Percentiles rank a stretch among this genome's conserved stretches.
Conservation (phyloP, 2,888 invertebrate species). For the Drosophila mayaguana region DNA sequence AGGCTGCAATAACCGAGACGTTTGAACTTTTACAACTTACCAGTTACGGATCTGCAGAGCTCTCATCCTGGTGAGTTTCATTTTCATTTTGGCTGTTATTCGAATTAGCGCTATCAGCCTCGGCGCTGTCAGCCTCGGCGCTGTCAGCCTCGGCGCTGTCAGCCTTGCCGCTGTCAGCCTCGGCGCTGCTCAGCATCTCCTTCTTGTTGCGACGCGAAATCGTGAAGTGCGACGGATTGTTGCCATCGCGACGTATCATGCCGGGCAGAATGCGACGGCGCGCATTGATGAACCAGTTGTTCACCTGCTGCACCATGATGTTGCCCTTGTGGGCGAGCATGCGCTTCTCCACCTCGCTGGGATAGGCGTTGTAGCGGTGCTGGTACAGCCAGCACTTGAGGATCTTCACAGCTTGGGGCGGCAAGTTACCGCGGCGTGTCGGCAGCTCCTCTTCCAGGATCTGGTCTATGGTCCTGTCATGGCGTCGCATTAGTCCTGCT, state of each 20-base stretch:
- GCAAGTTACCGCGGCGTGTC: not conserved
- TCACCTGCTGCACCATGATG: conserved; percentile 94
- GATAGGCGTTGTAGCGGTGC: conserved; percentile 90
- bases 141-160: not conserved
- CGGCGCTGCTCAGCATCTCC: not conserved
- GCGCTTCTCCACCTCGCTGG: conserved; percentile 95
- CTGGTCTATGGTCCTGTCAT: fast-evolving
- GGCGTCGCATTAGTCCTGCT: not conserved
- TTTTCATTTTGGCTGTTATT: no score
- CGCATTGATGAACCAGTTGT: conserved; percentile 98
- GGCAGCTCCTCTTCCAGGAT: not conserved
- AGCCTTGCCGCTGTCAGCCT: no score
- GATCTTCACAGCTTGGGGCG: not conserved
- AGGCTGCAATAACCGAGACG: not conserved
- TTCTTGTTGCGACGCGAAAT: conserved; percentile 8
- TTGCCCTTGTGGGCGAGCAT: conserved; percentile 93
- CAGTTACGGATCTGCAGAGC: not conserved
- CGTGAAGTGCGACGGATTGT: conserved; percentile 5
- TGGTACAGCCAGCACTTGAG: conserved; percentile 13
- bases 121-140: not conserved
- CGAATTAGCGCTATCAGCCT: not conserved
- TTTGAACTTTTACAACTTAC: not conserved
- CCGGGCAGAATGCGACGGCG: conserved; percentile 95
- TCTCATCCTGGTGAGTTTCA: not conserved
- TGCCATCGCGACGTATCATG: conserved; percentile 6